These are phyloP conservation scores for Oncorhynchus keta DNA, from an alignment of 2,113 vertebrate genomes.

Conservation along the genomic window DNA sequence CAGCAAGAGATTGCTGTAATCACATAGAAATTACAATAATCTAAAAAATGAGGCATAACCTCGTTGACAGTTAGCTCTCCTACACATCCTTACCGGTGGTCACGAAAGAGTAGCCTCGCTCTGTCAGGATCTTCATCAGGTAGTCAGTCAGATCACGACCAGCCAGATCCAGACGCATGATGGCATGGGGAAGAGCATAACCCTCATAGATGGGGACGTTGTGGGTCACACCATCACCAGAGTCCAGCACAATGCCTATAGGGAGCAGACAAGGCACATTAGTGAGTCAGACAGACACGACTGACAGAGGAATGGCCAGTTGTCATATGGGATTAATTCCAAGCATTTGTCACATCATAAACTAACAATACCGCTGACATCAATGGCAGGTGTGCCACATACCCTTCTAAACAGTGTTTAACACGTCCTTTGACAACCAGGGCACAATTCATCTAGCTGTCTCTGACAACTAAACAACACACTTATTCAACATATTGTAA, in stretches of 20 bases:
- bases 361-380: constrained; percentile 38
- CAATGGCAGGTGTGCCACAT: constrained; percentile 21
- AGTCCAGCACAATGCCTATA: constrained; percentile 95
- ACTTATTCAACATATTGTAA: not conserved
- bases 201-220: constrained; percentile 97
- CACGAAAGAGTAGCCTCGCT: constrained; percentile 95
- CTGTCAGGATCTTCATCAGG: constrained; percentile 99
- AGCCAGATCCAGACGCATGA: constrained; percentile 96
- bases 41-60: not conserved
- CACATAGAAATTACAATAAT: not conserved
- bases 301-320: constrained; percentile 3
- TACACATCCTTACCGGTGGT: constrained; percentile 83
- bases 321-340: constrained; percentile 10
- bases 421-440: constrained; percentile 25
- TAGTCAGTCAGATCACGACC: constrained; percentile 97
- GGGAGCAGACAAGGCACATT: not conserved
- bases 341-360: constrained; percentile 20
- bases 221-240: constrained; percentile 96
- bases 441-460: constrained; percentile 29
- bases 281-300: not conserved
- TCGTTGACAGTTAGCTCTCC: not conserved
- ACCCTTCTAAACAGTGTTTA: constrained; percentile 35
- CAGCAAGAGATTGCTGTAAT: not conserved
- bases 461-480: constrained; percentile 1
- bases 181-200: constrained; percentile 94